Percentiles rank a stretch among this genome's conserved stretches.
Evolutionary conservation across 2,113 vertebrate species (phyloP).

Genomic region (Cynopterus brachyotis): DNA sequence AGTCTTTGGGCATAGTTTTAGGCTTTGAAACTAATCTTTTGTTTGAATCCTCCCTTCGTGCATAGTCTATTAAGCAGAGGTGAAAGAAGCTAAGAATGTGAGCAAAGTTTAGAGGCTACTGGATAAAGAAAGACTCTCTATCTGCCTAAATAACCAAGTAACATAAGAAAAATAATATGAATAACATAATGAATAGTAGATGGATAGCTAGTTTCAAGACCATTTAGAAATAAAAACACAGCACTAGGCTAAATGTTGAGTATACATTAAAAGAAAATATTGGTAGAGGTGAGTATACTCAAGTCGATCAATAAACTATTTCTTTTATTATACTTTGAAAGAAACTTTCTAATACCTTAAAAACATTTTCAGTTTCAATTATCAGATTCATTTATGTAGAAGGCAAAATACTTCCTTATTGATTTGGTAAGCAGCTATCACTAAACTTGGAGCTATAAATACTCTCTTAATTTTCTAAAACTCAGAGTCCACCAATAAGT

Average conservation of each 20-base stretch:
- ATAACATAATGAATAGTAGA: background rate
- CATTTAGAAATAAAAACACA: constrained; percentile 6
- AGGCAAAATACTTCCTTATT: constrained; percentile 9
- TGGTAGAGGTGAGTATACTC: background rate
- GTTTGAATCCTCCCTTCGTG: constrained; percentile 1
- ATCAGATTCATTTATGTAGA: background rate
- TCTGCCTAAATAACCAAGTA: background rate
- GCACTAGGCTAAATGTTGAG: background rate
- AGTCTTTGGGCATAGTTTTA: background rate
- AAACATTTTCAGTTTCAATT: background rate
- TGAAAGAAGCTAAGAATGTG: background rate
- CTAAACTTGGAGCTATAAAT: background rate
- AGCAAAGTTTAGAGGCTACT: background rate
- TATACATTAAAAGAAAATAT: background rate
- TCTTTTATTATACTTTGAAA: background rate
- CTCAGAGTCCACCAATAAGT: background rate
- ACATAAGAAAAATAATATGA: background rate
- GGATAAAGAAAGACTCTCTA: constrained; percentile 12
- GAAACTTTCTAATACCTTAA: background rate
- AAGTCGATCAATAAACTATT: background rate
- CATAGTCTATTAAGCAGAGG: background rate
- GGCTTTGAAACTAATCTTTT: background rate
- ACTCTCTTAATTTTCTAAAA: background rate
- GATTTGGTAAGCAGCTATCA: background rate
- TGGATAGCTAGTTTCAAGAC: background rate